A percentile compares a stretch with the other conserved stretches of the same genome.
Conservation (phyloP, 2,888 invertebrate genomes). For the Epicampocera succincta region DNA sequence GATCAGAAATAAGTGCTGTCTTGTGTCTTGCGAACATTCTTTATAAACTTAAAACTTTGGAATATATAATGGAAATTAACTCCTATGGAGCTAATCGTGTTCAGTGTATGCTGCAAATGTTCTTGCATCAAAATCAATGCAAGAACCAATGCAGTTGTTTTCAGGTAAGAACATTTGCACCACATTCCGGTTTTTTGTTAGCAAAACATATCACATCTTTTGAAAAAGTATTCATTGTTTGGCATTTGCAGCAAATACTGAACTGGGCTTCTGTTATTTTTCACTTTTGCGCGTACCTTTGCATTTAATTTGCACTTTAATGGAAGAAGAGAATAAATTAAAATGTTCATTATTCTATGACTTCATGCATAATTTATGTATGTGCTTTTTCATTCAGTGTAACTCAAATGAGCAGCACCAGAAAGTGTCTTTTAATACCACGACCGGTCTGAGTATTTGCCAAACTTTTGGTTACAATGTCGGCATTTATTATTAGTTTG, state of each 20-base stretch:
- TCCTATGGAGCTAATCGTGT: background rate
- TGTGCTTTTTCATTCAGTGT: slow-evolving; percentile 21
- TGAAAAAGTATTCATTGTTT: too few species aligned
- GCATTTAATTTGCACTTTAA: slow-evolving; percentile 12
- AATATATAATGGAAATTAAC: slow-evolving; percentile 46
- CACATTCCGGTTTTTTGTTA: too few species aligned
- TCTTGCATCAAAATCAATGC: slow-evolving; percentile 9
- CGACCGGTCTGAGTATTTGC: slow-evolving; percentile 2
- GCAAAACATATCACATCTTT: too few species aligned
- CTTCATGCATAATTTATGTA: slow-evolving; percentile 59
- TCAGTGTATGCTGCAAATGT: background rate
- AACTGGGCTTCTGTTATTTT: background rate
- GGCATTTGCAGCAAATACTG: too few species aligned
- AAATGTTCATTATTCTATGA: slow-evolving; percentile 4
- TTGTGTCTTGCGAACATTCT: slow-evolving; percentile 1
- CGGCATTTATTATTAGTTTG: slow-evolving; percentile 68
- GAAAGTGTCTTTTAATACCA: background rate
- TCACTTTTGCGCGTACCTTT: slow-evolving; percentile 10
- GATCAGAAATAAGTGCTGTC: slow-evolving; percentile 47
- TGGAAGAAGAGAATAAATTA: slow-evolving; percentile 20
- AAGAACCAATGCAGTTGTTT: too few species aligned
- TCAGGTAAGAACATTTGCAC: too few species aligned
- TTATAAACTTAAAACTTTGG: slow-evolving; percentile 35
- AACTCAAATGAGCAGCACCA: slow-evolving; percentile 18
- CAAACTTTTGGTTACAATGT: slow-evolving; percentile 59